phyloP scores from a whole-genome alignment of 2,113 vertebrate species.

The Ramphastos sulfuratus region DNA sequence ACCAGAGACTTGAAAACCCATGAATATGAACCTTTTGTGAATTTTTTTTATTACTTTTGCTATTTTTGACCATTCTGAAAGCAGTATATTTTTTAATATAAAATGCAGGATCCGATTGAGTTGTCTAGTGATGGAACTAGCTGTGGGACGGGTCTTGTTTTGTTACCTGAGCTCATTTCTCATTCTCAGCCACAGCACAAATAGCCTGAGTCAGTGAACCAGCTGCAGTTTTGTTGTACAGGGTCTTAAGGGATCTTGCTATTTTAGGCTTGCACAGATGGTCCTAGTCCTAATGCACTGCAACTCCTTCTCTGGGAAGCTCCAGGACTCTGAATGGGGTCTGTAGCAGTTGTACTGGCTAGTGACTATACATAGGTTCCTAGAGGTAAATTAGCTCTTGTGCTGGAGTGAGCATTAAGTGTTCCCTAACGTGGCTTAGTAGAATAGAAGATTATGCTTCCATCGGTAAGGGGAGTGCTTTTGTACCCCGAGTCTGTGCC shows the following conservation, averaged over 20 bases:
- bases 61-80: background rate
- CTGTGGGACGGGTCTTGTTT: background rate
- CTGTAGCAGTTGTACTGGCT: background rate
- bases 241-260: background rate
- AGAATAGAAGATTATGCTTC: background rate
- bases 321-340: accelerated
- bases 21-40: background rate
- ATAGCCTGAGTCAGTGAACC: slow-evolving; percentile 8
- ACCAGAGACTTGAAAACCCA: background rate
- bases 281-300: accelerated
- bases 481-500: background rate
- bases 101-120: background rate
- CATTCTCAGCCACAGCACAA: background rate
- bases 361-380: background rate
- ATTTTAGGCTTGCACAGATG: slow-evolving; percentile 7
- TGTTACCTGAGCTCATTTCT: background rate
- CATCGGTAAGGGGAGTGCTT: background rate
- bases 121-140: background rate
- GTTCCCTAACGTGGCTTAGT: accelerated
- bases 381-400: background rate
- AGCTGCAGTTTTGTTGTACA: background rate
- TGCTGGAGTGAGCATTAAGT: background rate
- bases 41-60: background rate
- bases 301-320: background rate
- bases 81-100: background rate